phyloP scores from a whole-genome alignment of 2,888 invertebrate species.

The Campopleginae sp. region DNA sequence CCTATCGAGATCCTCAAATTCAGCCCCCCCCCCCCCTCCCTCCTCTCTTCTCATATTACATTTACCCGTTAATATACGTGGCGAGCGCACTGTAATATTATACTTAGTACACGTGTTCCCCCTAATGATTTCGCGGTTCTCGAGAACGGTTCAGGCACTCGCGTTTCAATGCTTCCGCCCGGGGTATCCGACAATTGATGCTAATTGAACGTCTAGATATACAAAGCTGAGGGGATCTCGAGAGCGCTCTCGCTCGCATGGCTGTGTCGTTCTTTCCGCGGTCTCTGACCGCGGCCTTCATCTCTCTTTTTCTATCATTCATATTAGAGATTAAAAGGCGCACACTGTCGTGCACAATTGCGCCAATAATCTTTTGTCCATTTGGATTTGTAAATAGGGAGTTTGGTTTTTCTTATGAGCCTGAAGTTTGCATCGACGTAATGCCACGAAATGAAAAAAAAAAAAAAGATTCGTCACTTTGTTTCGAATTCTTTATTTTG shows the following conservation, averaged over 20 bases:
- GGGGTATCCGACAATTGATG: constrained; percentile 71
- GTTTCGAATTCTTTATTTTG: too few relatives aligned
- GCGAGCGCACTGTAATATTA: constrained; percentile 4
- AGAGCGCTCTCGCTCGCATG: constrained; percentile 11
- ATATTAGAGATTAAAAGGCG: background rate
- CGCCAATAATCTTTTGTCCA: background rate
- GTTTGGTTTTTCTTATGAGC: background rate
- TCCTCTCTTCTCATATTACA: constrained; percentile 24
- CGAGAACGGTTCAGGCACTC: constrained; percentile 43
- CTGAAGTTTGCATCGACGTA: too few relatives aligned
- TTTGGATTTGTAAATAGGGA: background rate
- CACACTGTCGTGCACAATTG: too few relatives aligned
- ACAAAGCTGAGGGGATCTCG: constrained; percentile 23
- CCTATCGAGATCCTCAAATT: constrained; percentile 18
- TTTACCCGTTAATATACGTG: constrained; percentile 39
- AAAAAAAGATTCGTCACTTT: too few relatives aligned
- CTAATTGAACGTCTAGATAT: constrained; percentile 71
- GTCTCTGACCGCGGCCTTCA: background rate
- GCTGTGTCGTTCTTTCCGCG: background rate
- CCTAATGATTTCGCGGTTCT: constrained; percentile 55
- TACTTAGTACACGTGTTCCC: constrained; percentile 30
- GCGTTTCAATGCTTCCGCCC: constrained; percentile 61
- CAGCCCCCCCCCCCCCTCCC: background rate
- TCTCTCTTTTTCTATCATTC: background rate
- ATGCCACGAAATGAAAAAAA: too few relatives aligned